These are phyloP conservation scores for Hipparchia semele DNA, from an alignment of 2,888 invertebrate species.

Conservation along the genomic window DNA sequence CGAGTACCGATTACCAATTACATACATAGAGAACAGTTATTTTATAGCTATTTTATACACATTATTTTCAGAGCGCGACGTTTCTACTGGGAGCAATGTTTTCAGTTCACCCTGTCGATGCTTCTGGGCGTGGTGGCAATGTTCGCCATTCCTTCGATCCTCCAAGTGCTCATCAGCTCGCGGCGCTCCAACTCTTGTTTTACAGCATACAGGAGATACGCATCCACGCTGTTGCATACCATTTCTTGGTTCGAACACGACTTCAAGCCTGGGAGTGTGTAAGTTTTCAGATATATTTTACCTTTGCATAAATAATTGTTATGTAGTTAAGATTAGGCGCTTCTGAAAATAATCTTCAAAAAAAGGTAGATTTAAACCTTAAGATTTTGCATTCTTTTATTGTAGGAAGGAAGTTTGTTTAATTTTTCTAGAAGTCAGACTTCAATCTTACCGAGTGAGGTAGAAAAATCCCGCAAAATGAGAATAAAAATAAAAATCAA, in stretches of 20 bases:
- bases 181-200: slow-evolving; percentile 85
- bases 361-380: too few relatives aligned
- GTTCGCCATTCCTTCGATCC: slow-evolving; percentile 88
- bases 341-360: too few relatives aligned
- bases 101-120: slow-evolving; percentile 88
- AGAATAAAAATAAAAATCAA: too few relatives aligned
- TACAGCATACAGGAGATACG: slow-evolving; percentile 89
- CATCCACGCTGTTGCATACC: slow-evolving; percentile 90
- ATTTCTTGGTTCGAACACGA: slow-evolving; percentile 90
- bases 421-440: too few relatives aligned
- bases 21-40: too few relatives aligned
- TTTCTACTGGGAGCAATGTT: slow-evolving; percentile 88
- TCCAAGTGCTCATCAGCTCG: slow-evolving; percentile 87
- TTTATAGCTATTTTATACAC: background rate
- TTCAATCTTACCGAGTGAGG: too few relatives aligned
- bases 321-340: too few relatives aligned
- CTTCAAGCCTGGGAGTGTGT: slow-evolving; percentile 84
- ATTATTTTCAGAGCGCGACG: slow-evolving; percentile 85
- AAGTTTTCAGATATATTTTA: slow-evolving; percentile 48
- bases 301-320: too few relatives aligned
- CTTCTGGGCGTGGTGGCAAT: slow-evolving; percentile 89
- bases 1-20: too few relatives aligned
- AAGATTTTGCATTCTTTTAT: too few relatives aligned
- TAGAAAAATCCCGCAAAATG: too few relatives aligned
- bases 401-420: too few relatives aligned